Conservation (phyloP, 2,888 invertebrate genomes). For the Drosophila paucipuncta region DNA sequence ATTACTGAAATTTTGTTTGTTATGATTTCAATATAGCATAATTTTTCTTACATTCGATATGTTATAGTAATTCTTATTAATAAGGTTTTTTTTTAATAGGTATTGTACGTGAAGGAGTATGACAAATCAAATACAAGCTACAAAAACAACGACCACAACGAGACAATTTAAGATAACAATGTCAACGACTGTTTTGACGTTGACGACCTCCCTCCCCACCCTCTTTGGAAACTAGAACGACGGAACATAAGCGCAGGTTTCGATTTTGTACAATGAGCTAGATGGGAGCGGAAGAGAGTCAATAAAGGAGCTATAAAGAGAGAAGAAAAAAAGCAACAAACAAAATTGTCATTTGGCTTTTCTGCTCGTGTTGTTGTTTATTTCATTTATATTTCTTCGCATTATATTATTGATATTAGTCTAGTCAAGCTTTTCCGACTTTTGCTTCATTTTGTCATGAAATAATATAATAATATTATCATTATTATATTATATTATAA, state of each 20-base stretch:
- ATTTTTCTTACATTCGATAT: background rate
- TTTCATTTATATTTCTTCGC: constrained; percentile 67
- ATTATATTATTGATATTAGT: constrained; percentile 33
- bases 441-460: constrained; percentile 48
- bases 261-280: constrained; percentile 48
- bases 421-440: constrained; percentile 17
- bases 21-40: background rate
- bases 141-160: constrained; percentile 47
- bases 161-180: constrained; percentile 74
- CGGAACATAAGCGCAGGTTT: constrained; percentile 35
- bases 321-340: constrained; percentile 31
- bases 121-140: constrained; percentile 53
- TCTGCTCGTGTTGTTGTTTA: constrained; percentile 45
- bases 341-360: constrained; percentile 26
- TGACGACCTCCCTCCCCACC: constrained; percentile 1
- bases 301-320: background rate
- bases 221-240: constrained; percentile 1
- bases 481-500: too few species aligned
- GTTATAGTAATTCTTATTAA: background rate
- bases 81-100: background rate
- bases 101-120: constrained; percentile 36
- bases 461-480: constrained; percentile 34
- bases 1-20: background rate
- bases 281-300: constrained; percentile 2
- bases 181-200: constrained; percentile 63